A percentile compares a stretch with the other conserved stretches of the same genome.
Conservation (phyloP, 2,797 vertebrate genomes). For the Discoglossus pictus region DNA sequence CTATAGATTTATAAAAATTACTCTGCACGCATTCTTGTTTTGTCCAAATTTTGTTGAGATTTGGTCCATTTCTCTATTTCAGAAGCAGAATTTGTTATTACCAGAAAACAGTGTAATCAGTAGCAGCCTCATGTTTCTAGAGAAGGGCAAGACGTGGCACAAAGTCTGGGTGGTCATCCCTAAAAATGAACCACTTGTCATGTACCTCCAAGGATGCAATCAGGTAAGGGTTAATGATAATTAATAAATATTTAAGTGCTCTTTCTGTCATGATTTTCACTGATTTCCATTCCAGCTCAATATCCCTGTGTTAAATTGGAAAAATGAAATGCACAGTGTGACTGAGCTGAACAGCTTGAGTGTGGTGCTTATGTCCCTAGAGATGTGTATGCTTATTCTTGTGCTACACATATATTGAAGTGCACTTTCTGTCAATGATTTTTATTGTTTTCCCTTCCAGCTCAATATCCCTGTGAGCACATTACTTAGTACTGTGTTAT, state of each 20-base stretch:
- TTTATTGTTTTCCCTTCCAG: too few species aligned
- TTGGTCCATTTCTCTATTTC: constrained; percentile 9
- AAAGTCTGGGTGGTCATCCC: constrained; percentile 82
- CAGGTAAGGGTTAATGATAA: constrained; percentile 71
- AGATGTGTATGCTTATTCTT: too few species aligned
- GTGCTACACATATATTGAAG: too few species aligned
- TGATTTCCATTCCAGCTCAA: too few species aligned
- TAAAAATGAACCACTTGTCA: constrained; percentile 77
- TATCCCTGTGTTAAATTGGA: too few species aligned
- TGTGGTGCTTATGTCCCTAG: too few species aligned
- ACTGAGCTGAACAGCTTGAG: too few species aligned
- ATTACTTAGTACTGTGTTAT: too few species aligned
- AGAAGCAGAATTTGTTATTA: constrained; percentile 75
- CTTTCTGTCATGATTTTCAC: too few species aligned
- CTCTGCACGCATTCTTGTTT: not conserved
- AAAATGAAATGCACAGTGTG: too few species aligned
- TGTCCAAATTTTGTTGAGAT: not conserved
- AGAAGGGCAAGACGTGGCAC: constrained; percentile 82
- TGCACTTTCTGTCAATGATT: too few species aligned
- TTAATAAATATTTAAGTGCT: not conserved
- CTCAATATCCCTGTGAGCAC: too few species aligned
- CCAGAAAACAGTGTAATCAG: constrained; percentile 77
- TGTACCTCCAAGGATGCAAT: constrained; percentile 77
- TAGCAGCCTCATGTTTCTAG: constrained; percentile 79
- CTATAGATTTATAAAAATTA: constrained; percentile 22